Evolutionary conservation across 2,113 vertebrate genomes (phyloP), one percentile per base, ranked within the genome.

Genomic region (Tragelaphus imberbis): DNA sequence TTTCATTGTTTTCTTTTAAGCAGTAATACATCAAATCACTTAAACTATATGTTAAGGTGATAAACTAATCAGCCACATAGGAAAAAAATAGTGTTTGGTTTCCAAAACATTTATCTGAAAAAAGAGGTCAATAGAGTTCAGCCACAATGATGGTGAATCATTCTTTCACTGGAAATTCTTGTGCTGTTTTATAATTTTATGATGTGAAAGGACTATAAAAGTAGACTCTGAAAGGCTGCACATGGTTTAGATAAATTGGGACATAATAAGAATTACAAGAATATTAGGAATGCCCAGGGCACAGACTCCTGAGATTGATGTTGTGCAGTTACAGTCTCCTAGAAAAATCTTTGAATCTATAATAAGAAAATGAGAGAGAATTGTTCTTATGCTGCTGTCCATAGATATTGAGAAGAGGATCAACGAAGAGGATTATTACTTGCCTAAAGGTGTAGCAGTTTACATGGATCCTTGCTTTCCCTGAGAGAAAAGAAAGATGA

Each of bases 351-450:
- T 79, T 80, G 86, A 97, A 68, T 93, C 68, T 49, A 16, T 91
- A 88, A 68, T 96, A 44, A 96, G 97, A 92, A 94, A 84, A 88
- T 49, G 40, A 82, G 36, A 77, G 14, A 49, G 56, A 58, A 49
- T 80, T 5, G 9, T 44, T 82, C 17, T 82, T 77, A 90, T n/a
- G 6, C 40, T 75, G 19, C 7, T 92, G 21, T 56, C 40, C 28
- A 25, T 15, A 88, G 14, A 4, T 33, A 87, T 25, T 90, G 58
- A 94, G 89, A 82, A 88, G 30, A 95, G 5, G 12, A 40, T 49
- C 53, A 84, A 92, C 59, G 28, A 27, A 77, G 59, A 85, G 33
- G 85, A 92, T 51, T 30, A 19, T 6, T 65, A n/a, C 27, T 95
- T 58, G 7, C n/a, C 49, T 87, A 36, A 36, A 94, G 40, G 6